A percentile compares a stretch with the other conserved stretches of the same genome.
Conservation (phyloP, 2,888 invertebrate species). For the Pandemis corylana region DNA sequence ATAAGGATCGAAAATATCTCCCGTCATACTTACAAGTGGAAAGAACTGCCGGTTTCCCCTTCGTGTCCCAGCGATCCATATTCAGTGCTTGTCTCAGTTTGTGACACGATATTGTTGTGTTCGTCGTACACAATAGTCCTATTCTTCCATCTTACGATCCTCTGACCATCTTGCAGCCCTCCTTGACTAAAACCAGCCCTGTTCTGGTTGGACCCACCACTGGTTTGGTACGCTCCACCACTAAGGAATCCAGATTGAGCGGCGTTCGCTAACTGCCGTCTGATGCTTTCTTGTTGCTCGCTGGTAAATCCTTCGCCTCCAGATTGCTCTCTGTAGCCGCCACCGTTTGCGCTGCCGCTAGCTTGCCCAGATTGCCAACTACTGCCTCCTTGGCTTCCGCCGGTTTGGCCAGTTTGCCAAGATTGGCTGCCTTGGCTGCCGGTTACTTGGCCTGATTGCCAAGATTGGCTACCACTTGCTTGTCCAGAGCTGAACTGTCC, state of each 20-base stretch:
- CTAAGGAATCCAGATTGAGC: conserved; percentile 48
- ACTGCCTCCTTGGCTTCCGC: conserved; percentile 24
- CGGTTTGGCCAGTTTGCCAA: conserved; percentile 43
- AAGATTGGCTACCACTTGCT: conserved; percentile 34
- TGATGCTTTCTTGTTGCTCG: conserved; percentile 68
- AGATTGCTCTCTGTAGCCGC: conserved; percentile 63
- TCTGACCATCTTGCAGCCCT: conserved; percentile 57
- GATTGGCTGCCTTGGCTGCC: conserved; percentile 46
- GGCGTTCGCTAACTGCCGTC: conserved; percentile 58
- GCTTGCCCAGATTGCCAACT: conserved; percentile 35
- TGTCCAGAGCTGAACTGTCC: conserved; percentile 40
- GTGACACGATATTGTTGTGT: conserved; percentile 76
- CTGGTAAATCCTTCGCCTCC: conserved; percentile 60
- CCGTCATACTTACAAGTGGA: conserved; percentile 68
- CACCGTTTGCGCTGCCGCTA: conserved; percentile 50
- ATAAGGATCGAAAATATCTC: not conserved
- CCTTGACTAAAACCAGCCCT: conserved; percentile 48
- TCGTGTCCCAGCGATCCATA: conserved; percentile 75
- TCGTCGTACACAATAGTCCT: conserved; percentile 70
- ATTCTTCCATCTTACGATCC: conserved; percentile 65
- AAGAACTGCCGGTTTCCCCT: conserved; percentile 77
- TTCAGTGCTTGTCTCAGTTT: conserved; percentile 82
- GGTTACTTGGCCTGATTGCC: conserved; percentile 36
- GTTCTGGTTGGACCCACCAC: conserved; percentile 40
- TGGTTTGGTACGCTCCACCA: conserved; percentile 20